Percentiles rank a stretch among this genome's conserved stretches.
Conservation (phyloP, 2,797 vertebrate genomes). For the Triplophysa yarkandensis region DNA sequence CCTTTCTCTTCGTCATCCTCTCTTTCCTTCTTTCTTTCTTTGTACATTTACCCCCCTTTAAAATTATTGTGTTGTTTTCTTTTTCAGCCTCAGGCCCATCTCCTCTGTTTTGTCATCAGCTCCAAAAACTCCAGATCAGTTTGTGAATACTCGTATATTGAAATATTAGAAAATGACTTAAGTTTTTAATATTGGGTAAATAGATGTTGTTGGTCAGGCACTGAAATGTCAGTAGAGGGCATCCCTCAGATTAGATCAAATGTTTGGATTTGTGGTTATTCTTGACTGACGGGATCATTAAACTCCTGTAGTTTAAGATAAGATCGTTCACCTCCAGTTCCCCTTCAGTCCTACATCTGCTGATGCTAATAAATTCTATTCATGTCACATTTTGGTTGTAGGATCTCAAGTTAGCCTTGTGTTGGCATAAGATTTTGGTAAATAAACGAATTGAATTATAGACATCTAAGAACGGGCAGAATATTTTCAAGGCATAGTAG, state of each 20-base stretch:
- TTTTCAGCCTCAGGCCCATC: not conserved
- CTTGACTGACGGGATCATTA: not conserved
- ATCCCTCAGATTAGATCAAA: not conserved
- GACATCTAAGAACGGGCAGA: too few relatives aligned
- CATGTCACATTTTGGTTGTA: not conserved
- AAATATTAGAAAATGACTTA: too few relatives aligned
- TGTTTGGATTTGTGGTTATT: not conserved
- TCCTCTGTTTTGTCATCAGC: not conserved
- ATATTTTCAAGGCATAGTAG: too few relatives aligned
- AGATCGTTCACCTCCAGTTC: not conserved
- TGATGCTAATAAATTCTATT: not conserved
- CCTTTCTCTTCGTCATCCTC: not conserved
- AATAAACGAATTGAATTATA: not conserved
- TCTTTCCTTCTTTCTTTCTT: constrained; percentile 4
- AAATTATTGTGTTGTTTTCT: not conserved
- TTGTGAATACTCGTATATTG: not conserved
- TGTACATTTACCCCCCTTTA: too few relatives aligned
- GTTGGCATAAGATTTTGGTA: not conserved
- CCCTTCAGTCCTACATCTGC: not conserved
- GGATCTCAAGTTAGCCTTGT: not conserved
- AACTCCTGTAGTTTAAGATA: not conserved
- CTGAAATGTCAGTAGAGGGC: constrained; percentile 26
- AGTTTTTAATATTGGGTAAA: too few relatives aligned
- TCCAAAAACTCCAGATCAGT: not conserved
- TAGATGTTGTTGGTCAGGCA: not conserved